phyloP scores from a whole-genome alignment of 2,113 vertebrate genomes.

The Phyllostomus hastatus region DNA sequence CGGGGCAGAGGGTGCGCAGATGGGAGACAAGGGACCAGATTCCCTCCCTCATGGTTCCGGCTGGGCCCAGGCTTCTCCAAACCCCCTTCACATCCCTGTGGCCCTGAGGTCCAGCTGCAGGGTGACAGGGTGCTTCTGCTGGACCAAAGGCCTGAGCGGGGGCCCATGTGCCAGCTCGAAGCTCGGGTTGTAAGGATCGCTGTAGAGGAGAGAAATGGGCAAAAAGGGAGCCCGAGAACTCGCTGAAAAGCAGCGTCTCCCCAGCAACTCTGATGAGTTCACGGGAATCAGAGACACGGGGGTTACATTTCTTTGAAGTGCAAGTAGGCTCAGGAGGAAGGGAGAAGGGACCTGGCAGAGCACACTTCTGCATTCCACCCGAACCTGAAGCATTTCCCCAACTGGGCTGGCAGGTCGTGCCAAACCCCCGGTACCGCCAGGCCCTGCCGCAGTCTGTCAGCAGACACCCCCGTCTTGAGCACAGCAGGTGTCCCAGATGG shows the following conservation, averaged over 20 bases:
- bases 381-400: background rate
- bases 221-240: background rate
- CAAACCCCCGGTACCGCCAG: conserved; percentile 16
- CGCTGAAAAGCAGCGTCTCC: background rate
- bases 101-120: background rate
- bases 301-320: background rate
- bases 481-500: background rate
- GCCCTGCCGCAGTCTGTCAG: background rate
- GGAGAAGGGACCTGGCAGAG: background rate
- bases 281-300: background rate
- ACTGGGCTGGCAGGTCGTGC: background rate
- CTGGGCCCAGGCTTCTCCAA: background rate
- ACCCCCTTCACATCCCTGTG: background rate
- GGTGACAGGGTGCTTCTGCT: background rate
- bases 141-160: background rate
- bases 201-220: background rate
- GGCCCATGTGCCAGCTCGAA: background rate
- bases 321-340: background rate
- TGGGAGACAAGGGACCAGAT: background rate
- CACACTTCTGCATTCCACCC: background rate
- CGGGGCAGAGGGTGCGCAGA: background rate
- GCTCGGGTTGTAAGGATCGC: background rate
- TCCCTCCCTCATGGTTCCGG: background rate
- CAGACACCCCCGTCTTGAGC: background rate
- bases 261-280: background rate